Percentiles rank a stretch among this genome's conserved stretches.
Evolutionary conservation across 1,140 invertebrate genomes (phyloP).

Genomic region (Aphelinus atriplicis): DNA sequence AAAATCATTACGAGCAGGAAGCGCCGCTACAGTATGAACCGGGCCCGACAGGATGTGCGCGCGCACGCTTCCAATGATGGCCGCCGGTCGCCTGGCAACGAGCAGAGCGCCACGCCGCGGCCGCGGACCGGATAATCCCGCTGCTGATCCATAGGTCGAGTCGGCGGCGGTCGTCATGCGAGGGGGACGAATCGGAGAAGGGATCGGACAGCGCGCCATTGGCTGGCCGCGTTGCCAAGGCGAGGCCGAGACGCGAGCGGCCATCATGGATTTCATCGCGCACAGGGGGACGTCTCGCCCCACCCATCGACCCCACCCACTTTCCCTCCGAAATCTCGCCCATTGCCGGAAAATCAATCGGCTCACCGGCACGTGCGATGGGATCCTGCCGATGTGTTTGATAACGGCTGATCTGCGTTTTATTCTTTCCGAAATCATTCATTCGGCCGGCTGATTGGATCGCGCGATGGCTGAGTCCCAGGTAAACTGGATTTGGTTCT

Average conservation of each 20-base stretch:
- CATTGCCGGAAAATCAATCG: background rate
- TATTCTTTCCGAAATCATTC: too few species aligned
- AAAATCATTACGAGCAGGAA: slow-evolving; percentile 7
- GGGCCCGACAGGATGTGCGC: slow-evolving; percentile 4
- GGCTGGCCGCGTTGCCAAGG: slow-evolving; percentile 34
- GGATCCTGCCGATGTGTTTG: too few species aligned
- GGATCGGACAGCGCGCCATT: slow-evolving; percentile 47
- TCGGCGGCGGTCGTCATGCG: slow-evolving; percentile 22
- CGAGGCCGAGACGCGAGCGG: slow-evolving; percentile 49
- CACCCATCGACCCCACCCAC: background rate
- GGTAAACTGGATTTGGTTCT: too few species aligned
- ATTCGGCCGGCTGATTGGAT: too few species aligned
- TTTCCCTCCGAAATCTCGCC: background rate
- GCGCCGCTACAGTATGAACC: background rate
- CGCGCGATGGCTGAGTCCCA: too few species aligned
- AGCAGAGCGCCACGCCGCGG: background rate
- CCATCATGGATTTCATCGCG: slow-evolving; percentile 65
- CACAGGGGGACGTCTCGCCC: slow-evolving; percentile 37
- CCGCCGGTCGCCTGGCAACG: slow-evolving; percentile 22
- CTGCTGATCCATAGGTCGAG: slow-evolving; percentile 50
- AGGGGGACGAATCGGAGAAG: too few species aligned
- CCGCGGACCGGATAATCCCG: slow-evolving; percentile 43
- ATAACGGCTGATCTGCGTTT: too few species aligned
- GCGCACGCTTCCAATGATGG: slow-evolving; percentile 20
- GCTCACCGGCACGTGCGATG: background rate